Percentiles rank a stretch among this genome's conserved stretches.
These are phyloP conservation scores for Blastobasis adustella DNA, from an alignment of 2,888 invertebrate genomes.

Conservation along the genomic window DNA sequence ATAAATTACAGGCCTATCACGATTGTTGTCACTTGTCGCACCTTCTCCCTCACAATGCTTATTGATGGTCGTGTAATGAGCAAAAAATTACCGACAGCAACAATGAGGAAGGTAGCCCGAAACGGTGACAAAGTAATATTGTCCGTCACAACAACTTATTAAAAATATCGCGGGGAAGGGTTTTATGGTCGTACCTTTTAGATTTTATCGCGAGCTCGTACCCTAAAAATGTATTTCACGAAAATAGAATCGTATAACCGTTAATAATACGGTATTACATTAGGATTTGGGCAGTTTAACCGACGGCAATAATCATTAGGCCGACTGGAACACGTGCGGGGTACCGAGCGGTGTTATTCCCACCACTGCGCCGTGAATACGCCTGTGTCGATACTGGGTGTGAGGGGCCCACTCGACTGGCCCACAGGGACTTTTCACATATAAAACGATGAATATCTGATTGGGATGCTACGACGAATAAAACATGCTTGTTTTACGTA, in stretches of 20 bases:
- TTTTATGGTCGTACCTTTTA: too few relatives aligned
- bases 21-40: slow-evolving; percentile 1
- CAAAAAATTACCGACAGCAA: too few relatives aligned
- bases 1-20: slow-evolving; percentile 8
- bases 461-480: too few relatives aligned
- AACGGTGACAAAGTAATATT: background rate
- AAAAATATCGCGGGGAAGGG: too few relatives aligned
- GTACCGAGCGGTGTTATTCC: slow-evolving; percentile 1
- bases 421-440: background rate
- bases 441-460: background rate
- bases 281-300: slow-evolving; percentile 12
- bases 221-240: background rate
- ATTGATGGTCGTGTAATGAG: too few relatives aligned
- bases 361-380: too few relatives aligned
- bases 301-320: slow-evolving; percentile 27
- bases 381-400: too few relatives aligned
- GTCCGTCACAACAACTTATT: too few relatives aligned
- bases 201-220: too few relatives aligned
- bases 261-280: slow-evolving; percentile 6
- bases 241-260: slow-evolving; percentile 5
- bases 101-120: background rate
- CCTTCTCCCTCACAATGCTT: too few relatives aligned
- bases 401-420: too few relatives aligned
- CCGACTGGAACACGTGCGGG: slow-evolving; percentile 20
- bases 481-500: too few relatives aligned